Evolutionary conservation across 2,888 invertebrate genomes (phyloP), one percentile per base, ranked within the genome.

Genomic region (Athalia cordata): DNA sequence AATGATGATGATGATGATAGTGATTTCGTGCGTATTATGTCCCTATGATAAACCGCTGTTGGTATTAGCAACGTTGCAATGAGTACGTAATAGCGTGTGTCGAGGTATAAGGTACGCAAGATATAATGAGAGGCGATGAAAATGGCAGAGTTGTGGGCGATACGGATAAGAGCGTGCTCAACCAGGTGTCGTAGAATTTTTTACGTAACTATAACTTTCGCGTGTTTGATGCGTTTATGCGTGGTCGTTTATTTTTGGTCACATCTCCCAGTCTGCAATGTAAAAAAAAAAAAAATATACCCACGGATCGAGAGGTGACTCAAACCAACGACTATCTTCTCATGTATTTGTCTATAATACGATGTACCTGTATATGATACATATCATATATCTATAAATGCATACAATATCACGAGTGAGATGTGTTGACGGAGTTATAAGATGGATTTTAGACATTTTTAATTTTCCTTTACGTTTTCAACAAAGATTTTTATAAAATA

Each of bases 121-220:
- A 68, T 6, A 68, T 68, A 55, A 68, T 55, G 50, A 55, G 52
- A 68, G 29, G 59, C 59, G 59, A 59, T 59, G 72, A 47, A 75
- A 62, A 62, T 50, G n/a, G 50, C 15, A 45, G 45, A 62, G 15
- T 74, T 75, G 75, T 75, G 75, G 75, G 75, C 75, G 75, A 75
- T 61, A 50, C 62, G 64, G 64, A 75, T 75, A 62, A 72, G 72
- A 61, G 13, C 62, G 50, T 75, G 50, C 64, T 61, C 62, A 15
- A 13, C 75, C 75, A 75, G 75, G 75, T 75, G 75, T 62, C 62
- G 75, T 75, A 75, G 75, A 62, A 75, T 64, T 75, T 75, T 29
- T 75, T 75, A 75, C 64, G 75, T 75, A 75, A 75, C 75, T 75
- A 29, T 29, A 62, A 75, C 75, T 75, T 75, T 75, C 75, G 75